Conservation (phyloP, 1,140 invertebrate genomes). For the Copidosoma floridanum region DNA sequence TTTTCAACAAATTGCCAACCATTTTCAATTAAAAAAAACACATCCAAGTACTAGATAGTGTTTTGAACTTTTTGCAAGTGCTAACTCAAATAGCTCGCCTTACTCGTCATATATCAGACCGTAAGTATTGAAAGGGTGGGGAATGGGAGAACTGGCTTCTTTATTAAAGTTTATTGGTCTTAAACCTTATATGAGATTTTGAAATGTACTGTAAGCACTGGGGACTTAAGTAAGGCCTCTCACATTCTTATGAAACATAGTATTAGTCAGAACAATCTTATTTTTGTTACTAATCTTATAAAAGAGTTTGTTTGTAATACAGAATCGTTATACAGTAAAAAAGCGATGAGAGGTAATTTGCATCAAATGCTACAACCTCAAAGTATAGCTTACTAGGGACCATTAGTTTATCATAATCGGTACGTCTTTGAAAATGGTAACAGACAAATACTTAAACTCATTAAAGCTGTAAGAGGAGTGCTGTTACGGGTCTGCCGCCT, state of each 20-base stretch:
- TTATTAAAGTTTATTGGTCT: constrained; percentile 20
- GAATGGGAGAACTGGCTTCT: constrained; percentile 27
- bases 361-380: constrained; percentile 18
- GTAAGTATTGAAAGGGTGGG: constrained; percentile 26
- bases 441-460: background rate
- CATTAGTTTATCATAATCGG: background rate
- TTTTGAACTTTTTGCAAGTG: background rate
- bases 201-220: constrained; percentile 19
- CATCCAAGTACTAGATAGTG: background rate
- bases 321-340: constrained; percentile 1
- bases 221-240: constrained; percentile 19
- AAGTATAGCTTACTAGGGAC: constrained; percentile 15
- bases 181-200: background rate
- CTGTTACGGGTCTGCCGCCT: background rate
- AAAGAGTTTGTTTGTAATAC: constrained; percentile 17
- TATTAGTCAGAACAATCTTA: constrained; percentile 14
- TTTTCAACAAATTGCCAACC: no score
- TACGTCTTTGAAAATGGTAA: background rate
- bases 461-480: background rate
- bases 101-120: constrained; percentile 13
- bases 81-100: background rate
- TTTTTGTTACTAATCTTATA: constrained; percentile 1
- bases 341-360: constrained; percentile 18
- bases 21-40: background rate
- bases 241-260: constrained; percentile 23